Base-by-base conservation (phyloP, 2,113 vertebrate genomes). In the Australoheros scitulus region DNA sequence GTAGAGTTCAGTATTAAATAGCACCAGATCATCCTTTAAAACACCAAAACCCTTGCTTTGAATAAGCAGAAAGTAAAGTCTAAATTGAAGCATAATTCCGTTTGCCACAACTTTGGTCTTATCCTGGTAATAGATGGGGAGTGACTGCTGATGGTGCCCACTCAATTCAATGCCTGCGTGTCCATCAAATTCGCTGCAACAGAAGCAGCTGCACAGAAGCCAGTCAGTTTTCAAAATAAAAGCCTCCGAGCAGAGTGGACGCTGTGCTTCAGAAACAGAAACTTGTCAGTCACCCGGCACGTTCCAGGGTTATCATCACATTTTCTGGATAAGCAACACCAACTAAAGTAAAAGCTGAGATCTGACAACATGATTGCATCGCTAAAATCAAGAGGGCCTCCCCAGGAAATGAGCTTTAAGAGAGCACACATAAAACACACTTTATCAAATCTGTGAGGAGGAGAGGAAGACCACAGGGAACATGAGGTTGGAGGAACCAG, bases 71-170 rank as follows among this genome's bases (percentile, higher is more conserved):
- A 26, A 32, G 6, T 52, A 52, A 72, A 13, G 17, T 0, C 5
- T 15, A 70, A 50, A 29, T 52, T 20, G 32, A n/a, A 52, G 24
- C 17, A 32, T 72, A n/a, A 70, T 70, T 70, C 15, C 0, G 65
- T 70, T 70, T 41, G 50, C 9, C 24, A 29, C 10, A 32, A 0
- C 22, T 72, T 32, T 18, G 65, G 43, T 72, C 3, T 52, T 10
- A 52, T 11, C 65, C 11, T 4, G 20, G 43, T 17, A 32, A 32
- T 52, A 32, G 18, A 17, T 0, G 1, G 43, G 3, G 5, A 3
- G 2, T 22, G 17, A 14, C 6, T 2, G 24, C 24, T 5, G 17
- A 29, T 6, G 0, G 17, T 11, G 24, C 43, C 43, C 65, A n/a
- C 41, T 70, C 15, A 70, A 29, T 29, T 50, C 43, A 50, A 70